phyloP scores from a whole-genome alignment of 2,888 invertebrate species.

The Willowsia nigromaculata region DNA sequence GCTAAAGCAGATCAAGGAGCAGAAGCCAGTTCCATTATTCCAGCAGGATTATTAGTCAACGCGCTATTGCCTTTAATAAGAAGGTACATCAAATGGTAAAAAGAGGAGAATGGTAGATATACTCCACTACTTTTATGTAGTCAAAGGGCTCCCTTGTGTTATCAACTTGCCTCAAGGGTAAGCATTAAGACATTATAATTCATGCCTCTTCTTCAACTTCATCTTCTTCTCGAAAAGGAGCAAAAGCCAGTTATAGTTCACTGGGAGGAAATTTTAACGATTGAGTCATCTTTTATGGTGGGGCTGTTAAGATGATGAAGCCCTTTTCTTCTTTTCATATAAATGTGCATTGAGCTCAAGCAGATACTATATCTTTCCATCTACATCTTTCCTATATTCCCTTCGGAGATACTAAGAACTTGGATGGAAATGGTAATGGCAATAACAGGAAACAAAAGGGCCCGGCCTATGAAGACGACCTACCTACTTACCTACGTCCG shows the following conservation, averaged over 20 bases:
- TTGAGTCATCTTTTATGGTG: slow-evolving; percentile 73
- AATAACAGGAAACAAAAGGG: slow-evolving; percentile 71
- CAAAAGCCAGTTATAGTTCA: slow-evolving; percentile 24
- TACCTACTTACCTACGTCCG: slow-evolving; percentile 50
- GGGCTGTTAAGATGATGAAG: slow-evolving; percentile 71
- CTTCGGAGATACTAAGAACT: slow-evolving; percentile 48
- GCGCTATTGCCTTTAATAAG: slow-evolving; percentile 64
- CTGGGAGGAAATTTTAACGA: slow-evolving; percentile 60
- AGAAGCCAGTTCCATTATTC: slow-evolving; percentile 36
- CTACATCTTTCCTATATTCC: slow-evolving; percentile 47
- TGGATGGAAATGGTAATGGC: slow-evolving; percentile 57
- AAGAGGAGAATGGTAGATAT: neutral
- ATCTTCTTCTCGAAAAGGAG: neutral
- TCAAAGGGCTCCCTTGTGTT: slow-evolving; percentile 66
- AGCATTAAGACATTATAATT: slow-evolving; percentile 72
- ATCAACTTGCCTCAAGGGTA: slow-evolving; percentile 70
- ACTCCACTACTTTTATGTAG: slow-evolving; percentile 37
- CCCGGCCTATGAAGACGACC: slow-evolving; percentile 46
- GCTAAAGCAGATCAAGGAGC: neutral
- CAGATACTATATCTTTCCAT: slow-evolving; percentile 1
- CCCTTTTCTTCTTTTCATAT: slow-evolving; percentile 36
- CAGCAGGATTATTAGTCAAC: slow-evolving; percentile 41
- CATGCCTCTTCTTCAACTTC: slow-evolving; percentile 51
- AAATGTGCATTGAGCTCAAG: neutral
- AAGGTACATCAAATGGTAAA: slow-evolving; percentile 39